Conservation (phyloP, 2,888 invertebrate genomes). For the Drosophila eohydei region DNA sequence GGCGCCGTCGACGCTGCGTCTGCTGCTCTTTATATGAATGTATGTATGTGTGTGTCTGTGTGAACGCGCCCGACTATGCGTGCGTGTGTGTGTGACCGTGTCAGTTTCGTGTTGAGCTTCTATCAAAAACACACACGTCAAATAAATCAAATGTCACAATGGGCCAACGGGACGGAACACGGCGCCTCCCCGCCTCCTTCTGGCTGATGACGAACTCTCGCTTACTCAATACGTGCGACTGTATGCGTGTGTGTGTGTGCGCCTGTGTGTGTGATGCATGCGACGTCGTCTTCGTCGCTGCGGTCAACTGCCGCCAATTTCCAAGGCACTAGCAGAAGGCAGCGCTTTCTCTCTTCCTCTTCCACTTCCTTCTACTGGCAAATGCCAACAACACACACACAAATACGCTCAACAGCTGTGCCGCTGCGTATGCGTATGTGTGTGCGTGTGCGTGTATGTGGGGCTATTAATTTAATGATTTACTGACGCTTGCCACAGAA, state of each 20-base stretch:
- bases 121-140: conserved; percentile 83
- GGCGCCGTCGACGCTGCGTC: conserved; percentile 48
- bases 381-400: conserved; percentile 47
- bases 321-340: conserved; percentile 41
- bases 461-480: conserved; percentile 80
- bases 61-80: conserved; percentile 12
- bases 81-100: conserved; percentile 59
- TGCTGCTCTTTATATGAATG: conserved; percentile 21
- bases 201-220: conserved; percentile 71
- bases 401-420: conserved; percentile 55
- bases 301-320: conserved; percentile 78
- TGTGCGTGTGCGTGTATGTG: conserved; percentile 37
- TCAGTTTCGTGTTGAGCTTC: conserved; percentile 82
- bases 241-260: conserved; percentile 33
- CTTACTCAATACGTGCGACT: conserved; percentile 41
- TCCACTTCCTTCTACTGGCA: conserved; percentile 34
- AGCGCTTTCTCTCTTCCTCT: conserved; percentile 31
- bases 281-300: conserved; percentile 53
- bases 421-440: conserved; percentile 13
- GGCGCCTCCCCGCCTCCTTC: conserved; percentile 22
- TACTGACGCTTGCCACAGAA: conserved; percentile 74
- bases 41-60: conserved; percentile 21
- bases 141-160: conserved; percentile 84
- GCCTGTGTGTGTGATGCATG: conserved; percentile 50
- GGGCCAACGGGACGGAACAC: conserved; percentile 51